These are phyloP conservation scores for Caenorhabditis sulstoni DNA, from an alignment of 2,888 invertebrate species.

Conservation along the genomic window DNA sequence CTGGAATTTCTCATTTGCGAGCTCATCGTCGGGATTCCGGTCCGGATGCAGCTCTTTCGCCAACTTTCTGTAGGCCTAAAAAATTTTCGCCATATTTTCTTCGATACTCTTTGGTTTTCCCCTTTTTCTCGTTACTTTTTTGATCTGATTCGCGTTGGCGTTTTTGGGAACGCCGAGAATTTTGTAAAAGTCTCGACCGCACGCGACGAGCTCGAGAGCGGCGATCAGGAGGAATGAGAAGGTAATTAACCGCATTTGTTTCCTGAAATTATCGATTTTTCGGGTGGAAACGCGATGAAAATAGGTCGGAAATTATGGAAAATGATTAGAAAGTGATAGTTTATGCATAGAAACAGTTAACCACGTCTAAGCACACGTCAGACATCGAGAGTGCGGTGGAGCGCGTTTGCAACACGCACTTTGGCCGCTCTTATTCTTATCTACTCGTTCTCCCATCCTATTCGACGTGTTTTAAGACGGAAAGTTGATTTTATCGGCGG, in stretches of 20 bases:
- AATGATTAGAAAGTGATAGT: not conserved
- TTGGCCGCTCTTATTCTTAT: conserved; percentile 2
- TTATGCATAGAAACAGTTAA: not conserved
- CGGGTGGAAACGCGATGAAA: conserved; percentile 3
- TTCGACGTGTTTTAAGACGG: no score
- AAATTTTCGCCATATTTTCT: conserved; percentile 20
- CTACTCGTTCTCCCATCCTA: not conserved
- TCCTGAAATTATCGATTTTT: conserved; percentile 13
- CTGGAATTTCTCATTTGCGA: conserved; percentile 91
- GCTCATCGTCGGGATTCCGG: conserved; percentile 94
- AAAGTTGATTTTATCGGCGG: no score
- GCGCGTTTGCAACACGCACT: conserved; percentile 38
- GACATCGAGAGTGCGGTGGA: conserved; percentile 36
- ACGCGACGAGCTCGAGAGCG: conserved; percentile 48
- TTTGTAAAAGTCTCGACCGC: conserved; percentile 80
- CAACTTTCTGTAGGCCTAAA: conserved; percentile 83
- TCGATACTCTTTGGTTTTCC: not conserved
- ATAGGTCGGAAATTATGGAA: conserved; percentile 10
- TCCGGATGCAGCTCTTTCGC: conserved; percentile 98
- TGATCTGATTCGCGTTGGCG: conserved; percentile 94
- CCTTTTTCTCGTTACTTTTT: conserved; percentile 85
- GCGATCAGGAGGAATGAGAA: conserved; percentile 5
- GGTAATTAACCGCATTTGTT: conserved; percentile 40
- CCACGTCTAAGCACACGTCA: conserved; percentile 62
- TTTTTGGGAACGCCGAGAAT: conserved; percentile 86